phyloP scores from a whole-genome alignment of 2,113 vertebrate genomes.

The Gadus chalcogrammus region DNA sequence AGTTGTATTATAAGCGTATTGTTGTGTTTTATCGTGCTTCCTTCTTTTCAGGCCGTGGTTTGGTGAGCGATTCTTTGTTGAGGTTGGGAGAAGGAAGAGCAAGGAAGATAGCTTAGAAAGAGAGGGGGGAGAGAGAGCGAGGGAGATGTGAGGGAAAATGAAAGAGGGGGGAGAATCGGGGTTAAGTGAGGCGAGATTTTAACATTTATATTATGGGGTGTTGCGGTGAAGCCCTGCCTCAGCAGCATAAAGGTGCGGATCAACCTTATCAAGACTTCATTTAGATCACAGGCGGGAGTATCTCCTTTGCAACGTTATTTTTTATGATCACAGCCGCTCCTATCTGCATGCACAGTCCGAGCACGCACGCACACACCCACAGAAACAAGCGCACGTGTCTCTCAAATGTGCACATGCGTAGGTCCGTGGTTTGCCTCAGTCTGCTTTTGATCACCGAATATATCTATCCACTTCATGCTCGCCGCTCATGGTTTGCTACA shows the following conservation, averaged over 20 bases:
- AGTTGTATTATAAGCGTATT: no score
- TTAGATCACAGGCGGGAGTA: constrained; percentile 45
- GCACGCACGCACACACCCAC: background rate
- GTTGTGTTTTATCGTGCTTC: no score
- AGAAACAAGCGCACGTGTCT: background rate
- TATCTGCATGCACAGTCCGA: background rate
- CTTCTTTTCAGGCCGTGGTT: no score
- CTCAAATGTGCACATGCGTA: background rate
- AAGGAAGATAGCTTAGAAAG: no score
- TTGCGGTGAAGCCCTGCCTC: constrained; percentile 46
- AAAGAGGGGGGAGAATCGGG: constrained; percentile 33
- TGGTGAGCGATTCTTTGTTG: no score
- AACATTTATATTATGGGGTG: constrained; percentile 38
- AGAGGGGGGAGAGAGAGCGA: background rate
- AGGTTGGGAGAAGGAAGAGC: no score
- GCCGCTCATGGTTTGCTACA: background rate
- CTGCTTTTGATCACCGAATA: background rate
- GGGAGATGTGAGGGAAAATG: constrained; percentile 35
- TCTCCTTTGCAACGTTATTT: constrained; percentile 55
- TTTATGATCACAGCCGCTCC: constrained; percentile 51
- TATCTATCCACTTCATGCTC: background rate
- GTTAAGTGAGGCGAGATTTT: constrained; percentile 24
- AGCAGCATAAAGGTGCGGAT: constrained; percentile 34
- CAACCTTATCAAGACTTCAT: constrained; percentile 44
- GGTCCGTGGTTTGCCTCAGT: background rate